These are phyloP conservation scores for Hydrochoerus hydrochaeris DNA, from an alignment of 2,113 vertebrate genomes.

Conservation along the genomic window DNA sequence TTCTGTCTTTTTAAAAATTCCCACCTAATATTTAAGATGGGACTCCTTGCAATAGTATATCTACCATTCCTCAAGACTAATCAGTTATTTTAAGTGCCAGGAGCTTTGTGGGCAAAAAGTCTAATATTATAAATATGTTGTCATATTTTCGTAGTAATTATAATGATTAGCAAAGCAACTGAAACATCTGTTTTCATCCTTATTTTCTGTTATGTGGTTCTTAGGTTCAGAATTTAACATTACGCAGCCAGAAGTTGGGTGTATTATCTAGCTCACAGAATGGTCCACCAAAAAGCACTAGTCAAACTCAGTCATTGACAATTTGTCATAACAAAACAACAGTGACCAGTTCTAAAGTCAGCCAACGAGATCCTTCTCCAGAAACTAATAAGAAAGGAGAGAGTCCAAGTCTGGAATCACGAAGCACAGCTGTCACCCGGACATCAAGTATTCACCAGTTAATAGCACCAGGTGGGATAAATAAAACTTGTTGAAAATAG, in stretches of 20 bases:
- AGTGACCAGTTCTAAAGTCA: constrained; percentile 87
- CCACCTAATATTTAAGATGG: constrained; percentile 35
- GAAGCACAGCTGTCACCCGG: constrained; percentile 86
- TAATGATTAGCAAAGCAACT: neutral
- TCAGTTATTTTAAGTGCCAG: constrained; percentile 41
- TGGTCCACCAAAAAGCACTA: constrained; percentile 90
- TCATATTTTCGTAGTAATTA: neutral
- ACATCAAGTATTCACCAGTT: constrained; percentile 90
- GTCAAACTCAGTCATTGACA: constrained; percentile 87
- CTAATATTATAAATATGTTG: constrained; percentile 26
- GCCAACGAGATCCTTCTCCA: constrained; percentile 87
- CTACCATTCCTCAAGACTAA: constrained; percentile 39
- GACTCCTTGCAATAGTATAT: neutral
- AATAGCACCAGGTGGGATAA: constrained; percentile 89
- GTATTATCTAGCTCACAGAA: constrained; percentile 91
- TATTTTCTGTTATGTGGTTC: constrained; percentile 71
- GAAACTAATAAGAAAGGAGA: constrained; percentile 89
- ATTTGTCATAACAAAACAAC: constrained; percentile 90
- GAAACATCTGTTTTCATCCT: constrained; percentile 56
- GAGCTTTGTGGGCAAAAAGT: constrained; percentile 53
- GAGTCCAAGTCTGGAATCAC: constrained; percentile 86
- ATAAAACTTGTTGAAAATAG: neutral
- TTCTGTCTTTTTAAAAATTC: constrained; percentile 15
- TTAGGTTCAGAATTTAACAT: constrained; percentile 93
- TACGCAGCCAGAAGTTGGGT: constrained; percentile 91